Evolutionary conservation across 1,140 invertebrate species (phyloP), one percentile per base, ranked within the genome.

Genomic region (Lepidostoma basale): DNA sequence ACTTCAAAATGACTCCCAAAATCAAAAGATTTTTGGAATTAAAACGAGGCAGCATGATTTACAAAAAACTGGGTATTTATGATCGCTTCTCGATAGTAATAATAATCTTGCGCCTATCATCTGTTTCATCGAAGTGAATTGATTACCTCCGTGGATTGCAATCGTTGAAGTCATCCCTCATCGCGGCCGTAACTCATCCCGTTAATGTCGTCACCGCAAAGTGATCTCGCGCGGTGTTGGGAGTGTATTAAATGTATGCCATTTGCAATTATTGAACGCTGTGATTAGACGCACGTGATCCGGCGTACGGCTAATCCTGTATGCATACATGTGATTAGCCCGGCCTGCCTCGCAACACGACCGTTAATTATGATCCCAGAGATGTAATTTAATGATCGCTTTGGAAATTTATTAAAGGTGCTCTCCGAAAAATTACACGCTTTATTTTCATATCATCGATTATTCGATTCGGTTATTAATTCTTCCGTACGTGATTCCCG

Each of bases 371-470:
- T 22, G 28, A 36, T 14, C 16, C 22, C 52, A 12, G 23, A 56
- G 18, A 18, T 56, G 16, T 56, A 56, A 56, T 56, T 56, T 56
- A 56, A 56, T 56, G 30, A 36, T 33, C 52, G 23, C 52, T 33
- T 33, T 33, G 22, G 36, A 56, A 36, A 56, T 56, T 56, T 33
- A 49, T 36, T 22, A 56, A 33, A 3, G n/a, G 28, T 33, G 26
- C 52, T 56, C 28, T 56, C 26, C 3, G 52, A 56, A 33, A 56
- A 26, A 40, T 60, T 60, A 60, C 23, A 60, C 39, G 39, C 56
- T 26, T n/a, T 42, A 60, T 60, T 60, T 60, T 60, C 36, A 25
- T 23, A 60, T 60, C 56, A 39, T 60, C 56, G 56, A 42, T 60
- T 25, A 25, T 59, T 40, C 25, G 28, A 56, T 56, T 6, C 36